A percentile compares a stretch with the other conserved stretches of the same genome.
Conservation (phyloP, 2,113 vertebrate genomes). For the Bubalus kerabau region DNA sequence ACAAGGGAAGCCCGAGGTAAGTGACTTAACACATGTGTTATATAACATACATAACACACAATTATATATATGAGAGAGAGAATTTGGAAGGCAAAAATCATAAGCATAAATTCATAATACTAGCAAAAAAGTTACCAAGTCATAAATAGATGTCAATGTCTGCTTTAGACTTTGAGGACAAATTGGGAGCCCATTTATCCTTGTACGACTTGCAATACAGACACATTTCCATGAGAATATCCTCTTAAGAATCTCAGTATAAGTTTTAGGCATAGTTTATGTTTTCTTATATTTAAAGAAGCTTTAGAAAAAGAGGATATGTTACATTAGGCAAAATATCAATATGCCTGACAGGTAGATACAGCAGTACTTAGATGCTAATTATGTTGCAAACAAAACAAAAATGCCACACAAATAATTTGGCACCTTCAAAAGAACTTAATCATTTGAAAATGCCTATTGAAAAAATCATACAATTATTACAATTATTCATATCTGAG, state of each 20-base stretch:
- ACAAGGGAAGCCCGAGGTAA: not conserved
- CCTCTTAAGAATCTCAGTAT: not conserved
- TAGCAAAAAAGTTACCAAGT: not conserved
- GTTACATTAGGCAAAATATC: not conserved
- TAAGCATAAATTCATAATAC: not conserved
- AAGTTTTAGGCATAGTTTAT: not conserved
- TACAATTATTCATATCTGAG: slow-evolving; percentile 54
- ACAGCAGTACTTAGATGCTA: not conserved
- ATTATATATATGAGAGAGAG: not conserved
- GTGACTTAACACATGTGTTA: not conserved
- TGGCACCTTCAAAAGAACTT: slow-evolving; percentile 55
- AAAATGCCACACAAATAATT: slow-evolving; percentile 64
- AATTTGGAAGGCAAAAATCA: not conserved
- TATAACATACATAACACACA: not conserved
- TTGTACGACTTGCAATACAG: not conserved
- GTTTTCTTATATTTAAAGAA: slow-evolving; percentile 24
- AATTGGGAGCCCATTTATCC: not conserved
- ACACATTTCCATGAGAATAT: not conserved
- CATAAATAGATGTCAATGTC: not conserved
- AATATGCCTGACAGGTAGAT: not conserved
- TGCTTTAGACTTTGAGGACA: not conserved
- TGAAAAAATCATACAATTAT: slow-evolving; percentile 73
- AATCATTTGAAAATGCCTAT: slow-evolving; percentile 67
- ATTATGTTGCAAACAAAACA: slow-evolving; percentile 25
- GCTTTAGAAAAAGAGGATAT: not conserved